Base-by-base conservation (phyloP, 2,888 invertebrate species). In the Stramonita haemastoma region DNA sequence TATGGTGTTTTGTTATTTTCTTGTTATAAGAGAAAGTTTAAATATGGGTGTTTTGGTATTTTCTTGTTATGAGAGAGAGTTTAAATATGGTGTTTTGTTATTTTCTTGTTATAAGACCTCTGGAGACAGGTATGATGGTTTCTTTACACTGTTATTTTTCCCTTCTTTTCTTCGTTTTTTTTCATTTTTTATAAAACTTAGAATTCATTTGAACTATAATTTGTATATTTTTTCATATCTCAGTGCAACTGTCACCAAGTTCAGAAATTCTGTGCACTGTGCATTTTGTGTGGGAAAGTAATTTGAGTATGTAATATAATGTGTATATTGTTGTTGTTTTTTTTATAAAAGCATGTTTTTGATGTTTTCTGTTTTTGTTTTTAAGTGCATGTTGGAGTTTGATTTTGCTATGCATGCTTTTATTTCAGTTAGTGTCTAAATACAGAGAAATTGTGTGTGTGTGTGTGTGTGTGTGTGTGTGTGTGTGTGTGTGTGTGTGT, bases 21-120 rank as follows among this genome's bases (percentile, higher is more conserved):
- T 79, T 79, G 29, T 79, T 32, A 34, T 79, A 79, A 79, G 79
- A 79, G n/a, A n/a, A n/a, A n/a, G n/a, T n/a, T n/a, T n/a, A n/a
- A n/a, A n/a, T n/a, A n/a, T n/a, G n/a, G n/a, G n/a, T n/a, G n/a
- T n/a, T n/a, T n/a, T n/a, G 29, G 1, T 34, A 1, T 32, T 79
- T 26, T 13, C 15, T 79, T 79, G 29, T 79, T 32, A 34, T 79
- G 34, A 79, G 79, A 79, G n/a, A n/a, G n/a, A n/a, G n/a, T n/a
- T n/a, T n/a, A n/a, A n/a, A n/a, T n/a, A n/a, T n/a, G n/a, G n/a
- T 19, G 17, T 32, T 77, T 77, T 19, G 29, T 15, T 34, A 1
- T 32, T 79, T 26, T 13, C 15, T 79, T 79, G 29, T 79, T 32
- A 34, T 79, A 79, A 79, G 79, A 79, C 34, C 79, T 13, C 79